Evolutionary conservation across 2,797 vertebrate species (phyloP).

Genomic region (Saxicola maurus): DNA sequence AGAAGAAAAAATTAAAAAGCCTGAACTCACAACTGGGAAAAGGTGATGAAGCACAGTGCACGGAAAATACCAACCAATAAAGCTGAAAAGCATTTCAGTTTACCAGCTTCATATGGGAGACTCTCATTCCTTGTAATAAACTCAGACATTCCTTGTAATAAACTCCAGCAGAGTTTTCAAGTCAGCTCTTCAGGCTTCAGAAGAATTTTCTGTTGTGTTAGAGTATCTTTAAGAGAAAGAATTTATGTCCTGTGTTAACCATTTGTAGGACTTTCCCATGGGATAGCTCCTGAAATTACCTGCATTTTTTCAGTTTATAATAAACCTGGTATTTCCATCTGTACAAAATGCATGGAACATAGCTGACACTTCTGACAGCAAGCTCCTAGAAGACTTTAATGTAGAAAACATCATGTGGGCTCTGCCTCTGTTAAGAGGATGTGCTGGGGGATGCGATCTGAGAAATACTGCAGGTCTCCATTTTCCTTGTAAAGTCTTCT

Average conservation of each 20-base stretch:
- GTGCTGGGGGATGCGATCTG: neutral
- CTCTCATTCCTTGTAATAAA: neutral
- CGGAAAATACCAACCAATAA: neutral
- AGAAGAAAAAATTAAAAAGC: neutral
- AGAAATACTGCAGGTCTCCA: neutral
- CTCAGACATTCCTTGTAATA: neutral
- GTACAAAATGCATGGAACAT: neutral
- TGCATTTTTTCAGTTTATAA: neutral
- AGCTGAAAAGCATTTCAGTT: neutral
- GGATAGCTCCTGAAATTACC: neutral
- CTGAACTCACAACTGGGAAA: neutral
- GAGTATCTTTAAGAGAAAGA: neutral
- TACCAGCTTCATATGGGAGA: neutral
- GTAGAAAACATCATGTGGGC: neutral
- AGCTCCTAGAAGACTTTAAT: neutral
- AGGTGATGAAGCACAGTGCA: neutral
- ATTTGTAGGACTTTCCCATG: neutral
- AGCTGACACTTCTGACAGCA: neutral
- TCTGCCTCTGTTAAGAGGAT: neutral
- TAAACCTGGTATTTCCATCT: neutral
- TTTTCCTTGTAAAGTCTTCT: constrained; percentile 2
- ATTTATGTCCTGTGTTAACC: neutral
- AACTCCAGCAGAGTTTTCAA: neutral
- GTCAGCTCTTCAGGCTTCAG: neutral
- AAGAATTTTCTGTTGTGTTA: neutral